Base-by-base conservation (phyloP, 2,113 vertebrate species). In the Synodontis membranacea region DNA sequence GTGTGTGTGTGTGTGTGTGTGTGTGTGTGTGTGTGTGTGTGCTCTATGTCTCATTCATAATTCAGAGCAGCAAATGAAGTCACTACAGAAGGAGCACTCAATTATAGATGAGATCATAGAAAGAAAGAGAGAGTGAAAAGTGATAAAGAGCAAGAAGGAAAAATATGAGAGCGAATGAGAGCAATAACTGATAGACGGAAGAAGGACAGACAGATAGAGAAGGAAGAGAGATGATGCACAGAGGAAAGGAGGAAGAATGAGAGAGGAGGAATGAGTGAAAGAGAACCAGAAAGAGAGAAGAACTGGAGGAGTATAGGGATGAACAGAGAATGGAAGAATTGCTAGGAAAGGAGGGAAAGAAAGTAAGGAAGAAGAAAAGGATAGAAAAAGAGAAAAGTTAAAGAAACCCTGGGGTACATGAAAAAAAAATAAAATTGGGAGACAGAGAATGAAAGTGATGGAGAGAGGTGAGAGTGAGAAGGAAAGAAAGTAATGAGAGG, bases 61-160 rank as follows among this genome's bases (percentile, higher is more conserved):
- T 94, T 95, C 92, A 95, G 91, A 86, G 81, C 89, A 91, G 92
- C 93, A 94, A 94, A 95, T 94, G 92, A 94, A 95, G 92, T 94
- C 92, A 91, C 91, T 93, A 94, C 90, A 92, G 93, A 93, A 92
- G 93, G 92, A 94, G 91, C 90, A 87, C 92, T 95, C 93, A 94
- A 94, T 94, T 95, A 95, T 95, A 92, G 80, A 95, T 95, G 93
- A 93, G 93, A 88, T 90, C 90, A 91, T 92, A 91, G 90, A 90
- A 89, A 90, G 92, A 90, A 84, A 85, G 86, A 72, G 58, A 83
- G 48, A 52, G 88, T 81, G 86, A 80, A 85, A 84, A 88, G 88
- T 90, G 78, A 90, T 88, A 88, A 56, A 72, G 68, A 42, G 39
- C 21, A 4, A 28, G 48, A 83, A 52, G 44, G n/a, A 83, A 39